These are phyloP conservation scores for Crepidodera aurea DNA, from an alignment of 2,888 invertebrate species.

Conservation along the genomic window DNA sequence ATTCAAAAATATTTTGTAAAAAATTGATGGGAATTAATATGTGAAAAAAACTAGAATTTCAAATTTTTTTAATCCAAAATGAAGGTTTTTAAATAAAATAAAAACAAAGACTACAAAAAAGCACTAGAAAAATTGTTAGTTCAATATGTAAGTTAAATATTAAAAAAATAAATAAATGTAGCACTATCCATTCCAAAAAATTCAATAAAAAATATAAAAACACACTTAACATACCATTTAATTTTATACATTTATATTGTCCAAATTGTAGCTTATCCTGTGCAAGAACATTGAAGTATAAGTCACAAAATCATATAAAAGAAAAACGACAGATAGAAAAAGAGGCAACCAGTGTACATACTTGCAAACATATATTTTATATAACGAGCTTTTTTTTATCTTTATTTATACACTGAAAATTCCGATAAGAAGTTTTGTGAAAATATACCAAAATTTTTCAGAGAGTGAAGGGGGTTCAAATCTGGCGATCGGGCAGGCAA, in stretches of 20 bases:
- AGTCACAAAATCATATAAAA: constrained; percentile 33
- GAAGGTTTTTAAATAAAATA: too few relatives aligned
- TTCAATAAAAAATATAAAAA: background rate
- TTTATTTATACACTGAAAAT: constrained; percentile 6
- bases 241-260: constrained; percentile 31
- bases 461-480: too few relatives aligned
- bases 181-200: too few relatives aligned
- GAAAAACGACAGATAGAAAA: constrained; percentile 31
- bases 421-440: background rate
- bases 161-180: too few relatives aligned
- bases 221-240: constrained; percentile 12
- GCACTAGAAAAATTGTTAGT: too few relatives aligned
- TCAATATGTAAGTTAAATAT: too few relatives aligned
- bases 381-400: constrained; percentile 25
- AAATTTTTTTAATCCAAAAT: too few relatives aligned
- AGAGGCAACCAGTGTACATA: constrained; percentile 57
- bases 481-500: too few relatives aligned
- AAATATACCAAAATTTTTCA: background rate
- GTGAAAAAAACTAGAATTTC: too few relatives aligned
- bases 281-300: constrained; percentile 22
- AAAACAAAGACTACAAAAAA: too few relatives aligned
- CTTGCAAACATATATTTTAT: constrained; percentile 39
- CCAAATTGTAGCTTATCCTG: constrained; percentile 55
- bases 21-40: too few relatives aligned
- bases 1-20: too few relatives aligned